These are phyloP conservation scores for Danio kyathit DNA, from an alignment of 2,797 vertebrate species.

Conservation along the genomic window DNA sequence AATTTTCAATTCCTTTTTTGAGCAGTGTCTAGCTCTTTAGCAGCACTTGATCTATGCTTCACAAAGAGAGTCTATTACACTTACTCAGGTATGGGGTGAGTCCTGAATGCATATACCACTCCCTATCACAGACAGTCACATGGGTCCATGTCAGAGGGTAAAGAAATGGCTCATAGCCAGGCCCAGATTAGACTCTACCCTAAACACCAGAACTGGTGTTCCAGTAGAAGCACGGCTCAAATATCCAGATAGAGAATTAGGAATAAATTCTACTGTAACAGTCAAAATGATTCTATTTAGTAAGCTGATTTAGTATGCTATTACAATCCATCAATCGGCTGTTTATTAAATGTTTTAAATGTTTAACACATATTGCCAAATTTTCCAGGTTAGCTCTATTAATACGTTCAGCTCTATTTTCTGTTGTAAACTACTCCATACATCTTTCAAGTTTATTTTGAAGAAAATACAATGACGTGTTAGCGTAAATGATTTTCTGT, in stretches of 20 bases:
- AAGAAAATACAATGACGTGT: too few relatives aligned
- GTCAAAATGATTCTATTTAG: neutral
- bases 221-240: conserved; percentile 37
- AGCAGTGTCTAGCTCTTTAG: neutral
- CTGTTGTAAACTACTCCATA: neutral
- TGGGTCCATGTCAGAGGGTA: conserved; percentile 24
- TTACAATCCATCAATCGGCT: neutral
- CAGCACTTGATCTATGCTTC: neutral
- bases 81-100: conserved; percentile 26
- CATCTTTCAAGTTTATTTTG: neutral
- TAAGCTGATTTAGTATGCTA: too few relatives aligned
- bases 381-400: neutral
- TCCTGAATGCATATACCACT: conserved; percentile 13
- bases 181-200: conserved; percentile 36
- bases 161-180: conserved; percentile 35
- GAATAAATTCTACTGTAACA: neutral
- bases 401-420: neutral
- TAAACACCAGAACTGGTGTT: conserved; percentile 10
- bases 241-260: conserved; percentile 12
- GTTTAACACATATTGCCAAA: neutral
- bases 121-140: conserved; percentile 9
- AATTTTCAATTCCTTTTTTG: neutral
- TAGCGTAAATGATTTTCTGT: neutral
- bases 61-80: conserved; percentile 35
- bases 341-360: neutral